Conservation (phyloP, 2,113 vertebrate genomes). For the Lathamus discolor region DNA sequence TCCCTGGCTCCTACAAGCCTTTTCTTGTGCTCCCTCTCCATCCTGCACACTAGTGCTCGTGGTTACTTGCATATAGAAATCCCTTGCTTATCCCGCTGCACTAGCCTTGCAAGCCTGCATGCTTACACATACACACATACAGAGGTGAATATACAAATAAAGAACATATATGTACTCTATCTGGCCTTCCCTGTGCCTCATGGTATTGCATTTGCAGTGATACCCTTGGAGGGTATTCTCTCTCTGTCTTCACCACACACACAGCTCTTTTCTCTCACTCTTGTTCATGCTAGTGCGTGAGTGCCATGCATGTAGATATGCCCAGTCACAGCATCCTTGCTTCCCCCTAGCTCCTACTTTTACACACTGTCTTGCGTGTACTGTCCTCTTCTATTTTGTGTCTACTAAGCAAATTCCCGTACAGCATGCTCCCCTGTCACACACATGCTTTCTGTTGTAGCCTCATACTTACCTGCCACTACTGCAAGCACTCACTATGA, state of each 20-base stretch:
- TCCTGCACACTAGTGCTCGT: neutral
- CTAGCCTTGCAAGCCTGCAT: neutral
- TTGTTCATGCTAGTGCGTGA: neutral
- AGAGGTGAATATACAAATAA: neutral
- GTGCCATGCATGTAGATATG: neutral
- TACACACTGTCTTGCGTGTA: neutral
- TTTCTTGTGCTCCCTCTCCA: neutral
- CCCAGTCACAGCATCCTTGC: neutral
- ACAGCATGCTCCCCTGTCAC: neutral
- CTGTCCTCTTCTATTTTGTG: neutral
- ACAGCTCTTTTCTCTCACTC: neutral
- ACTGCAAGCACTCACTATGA: neutral
- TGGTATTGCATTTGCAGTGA: fast-evolving
- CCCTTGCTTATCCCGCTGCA: neutral
- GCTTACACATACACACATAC: neutral
- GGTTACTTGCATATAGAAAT: neutral
- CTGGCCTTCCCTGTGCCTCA: neutral
- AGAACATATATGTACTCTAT: neutral
- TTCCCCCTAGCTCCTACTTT: conserved; percentile 1
- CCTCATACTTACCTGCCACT: neutral
- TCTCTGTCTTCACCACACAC: neutral
- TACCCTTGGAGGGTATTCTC: neutral
- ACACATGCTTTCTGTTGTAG: neutral
- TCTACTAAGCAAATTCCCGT: neutral
- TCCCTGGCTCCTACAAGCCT: neutral